phyloP scores from a whole-genome alignment of 2,888 invertebrate genomes.

The Metopia argyrocephala region DNA sequence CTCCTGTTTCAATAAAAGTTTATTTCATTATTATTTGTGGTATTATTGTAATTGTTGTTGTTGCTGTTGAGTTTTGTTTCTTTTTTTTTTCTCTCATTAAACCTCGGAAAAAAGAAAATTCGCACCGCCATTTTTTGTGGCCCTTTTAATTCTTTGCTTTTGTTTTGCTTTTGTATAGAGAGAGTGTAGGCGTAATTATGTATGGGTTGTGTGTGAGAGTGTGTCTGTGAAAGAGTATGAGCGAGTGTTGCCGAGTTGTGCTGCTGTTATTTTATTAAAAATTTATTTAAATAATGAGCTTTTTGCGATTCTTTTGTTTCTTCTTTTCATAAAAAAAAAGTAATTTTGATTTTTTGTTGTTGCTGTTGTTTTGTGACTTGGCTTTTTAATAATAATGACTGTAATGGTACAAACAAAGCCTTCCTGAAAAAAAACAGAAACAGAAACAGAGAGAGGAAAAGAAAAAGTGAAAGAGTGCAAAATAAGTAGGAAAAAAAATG shows the following conservation, averaged over 20 bases:
- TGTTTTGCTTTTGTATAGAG: constrained; percentile 24
- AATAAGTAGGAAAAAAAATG: constrained; percentile 28
- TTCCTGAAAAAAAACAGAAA: neutral
- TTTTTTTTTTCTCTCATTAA: constrained; percentile 24
- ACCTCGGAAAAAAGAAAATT: constrained; percentile 71
- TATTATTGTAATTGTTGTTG: constrained; percentile 30
- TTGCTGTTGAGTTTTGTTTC: constrained; percentile 7
- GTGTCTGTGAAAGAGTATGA: constrained; percentile 5
- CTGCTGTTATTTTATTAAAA: constrained; percentile 55
- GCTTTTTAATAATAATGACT: neutral
- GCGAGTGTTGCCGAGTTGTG: constrained; percentile 34
- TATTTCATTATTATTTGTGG: constrained; percentile 13
- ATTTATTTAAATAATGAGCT: constrained; percentile 62
- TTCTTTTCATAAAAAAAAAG: neutral
- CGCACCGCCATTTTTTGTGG: constrained; percentile 77
- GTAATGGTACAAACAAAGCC: neutral
- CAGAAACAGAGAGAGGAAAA: neutral
- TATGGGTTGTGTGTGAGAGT: constrained; percentile 20
- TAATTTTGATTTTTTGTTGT: constrained; percentile 45
- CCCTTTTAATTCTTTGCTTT: constrained; percentile 22
- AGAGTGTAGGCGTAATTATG: neutral
- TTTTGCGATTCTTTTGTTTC: constrained; percentile 61
- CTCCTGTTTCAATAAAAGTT: constrained; percentile 27
- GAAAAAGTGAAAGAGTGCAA: constrained; percentile 51
- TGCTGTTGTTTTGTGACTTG: neutral